Conservation (phyloP, 2,113 vertebrate species). For the Candoia aspera region DNA sequence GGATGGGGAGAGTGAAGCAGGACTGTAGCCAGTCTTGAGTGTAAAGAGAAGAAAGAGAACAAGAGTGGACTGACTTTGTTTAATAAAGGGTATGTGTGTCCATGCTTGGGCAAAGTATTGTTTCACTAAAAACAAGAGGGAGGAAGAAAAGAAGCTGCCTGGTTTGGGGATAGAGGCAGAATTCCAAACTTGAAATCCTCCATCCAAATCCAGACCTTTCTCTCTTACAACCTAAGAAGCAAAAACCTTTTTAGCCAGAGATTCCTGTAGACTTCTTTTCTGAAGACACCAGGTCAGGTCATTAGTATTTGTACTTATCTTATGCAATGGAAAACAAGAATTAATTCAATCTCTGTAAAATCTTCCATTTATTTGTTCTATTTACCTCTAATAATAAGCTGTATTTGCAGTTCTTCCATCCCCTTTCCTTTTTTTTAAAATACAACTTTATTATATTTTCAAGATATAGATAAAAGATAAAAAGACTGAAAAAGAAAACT, state of each 20-base stretch:
- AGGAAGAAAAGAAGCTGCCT: background rate
- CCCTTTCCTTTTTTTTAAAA: too few relatives aligned
- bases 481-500: too few relatives aligned
- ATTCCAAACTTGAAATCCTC: background rate
- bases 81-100: background rate
- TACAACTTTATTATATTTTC: too few relatives aligned
- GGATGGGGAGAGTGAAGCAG: background rate
- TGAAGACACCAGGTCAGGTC: background rate
- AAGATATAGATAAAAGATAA: too few relatives aligned
- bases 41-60: background rate
- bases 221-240: background rate
- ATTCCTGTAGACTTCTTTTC: background rate
- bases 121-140: background rate
- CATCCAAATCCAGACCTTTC: background rate
- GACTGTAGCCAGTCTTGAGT: background rate
- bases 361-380: background rate
- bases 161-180: background rate
- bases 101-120: background rate
- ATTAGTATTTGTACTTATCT: background rate
- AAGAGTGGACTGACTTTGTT: background rate
- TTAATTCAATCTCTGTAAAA: background rate
- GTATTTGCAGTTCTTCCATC: background rate
- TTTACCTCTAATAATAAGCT: background rate
- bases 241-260: background rate
- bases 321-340: background rate